Base-by-base conservation (phyloP, 2,888 invertebrate species). In the Spodoptera littoralis region DNA sequence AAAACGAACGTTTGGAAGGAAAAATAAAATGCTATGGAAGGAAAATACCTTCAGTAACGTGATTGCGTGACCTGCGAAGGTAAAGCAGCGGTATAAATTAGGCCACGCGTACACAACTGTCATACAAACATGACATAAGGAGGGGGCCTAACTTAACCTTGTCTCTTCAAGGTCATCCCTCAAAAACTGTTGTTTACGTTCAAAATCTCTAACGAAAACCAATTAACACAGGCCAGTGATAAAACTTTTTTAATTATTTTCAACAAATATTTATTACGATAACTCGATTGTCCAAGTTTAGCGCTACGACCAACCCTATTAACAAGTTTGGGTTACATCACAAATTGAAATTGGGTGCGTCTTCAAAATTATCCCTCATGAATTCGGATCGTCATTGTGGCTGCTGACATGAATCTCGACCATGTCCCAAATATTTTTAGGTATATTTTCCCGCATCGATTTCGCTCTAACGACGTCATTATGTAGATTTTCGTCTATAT, bases 21-120 rank as follows among this genome's bases (percentile, higher is more conserved):
- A 67, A 76, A 57, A 63, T 55, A 77, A 80, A 66, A 74, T 75
- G 75, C 77, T 59, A 47, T 12, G 78, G 57, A 55, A 85, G 84
- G 87, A 86, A 88, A 88, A 84, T 50, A 68, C 88, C 86, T 85
- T 76, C 64, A 81, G 74, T 74, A 76, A 63, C 73, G 63, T 63
- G 81, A 74, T 89, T 75, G 89, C 89, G 85, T 90, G 90, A 84
- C 84, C 65, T 49, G 42, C 48, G 63, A 59, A 82, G 76, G 83
- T 84, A 80, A 86, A 75, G 65, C 65, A 75, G 79, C 76, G 75
- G 79, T 79, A 81, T 82, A 84, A 84, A 84, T 81, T 86, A 85
- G 86, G 83, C 79, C 81, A 65, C 71, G 62, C 60, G 59, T 58
- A 74, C 72, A 59, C 62, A 76, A 75, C 83, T 80, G 84, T 83